Evolutionary conservation across 2,113 vertebrate species (phyloP).

Genomic region (Pagrus major): DNA sequence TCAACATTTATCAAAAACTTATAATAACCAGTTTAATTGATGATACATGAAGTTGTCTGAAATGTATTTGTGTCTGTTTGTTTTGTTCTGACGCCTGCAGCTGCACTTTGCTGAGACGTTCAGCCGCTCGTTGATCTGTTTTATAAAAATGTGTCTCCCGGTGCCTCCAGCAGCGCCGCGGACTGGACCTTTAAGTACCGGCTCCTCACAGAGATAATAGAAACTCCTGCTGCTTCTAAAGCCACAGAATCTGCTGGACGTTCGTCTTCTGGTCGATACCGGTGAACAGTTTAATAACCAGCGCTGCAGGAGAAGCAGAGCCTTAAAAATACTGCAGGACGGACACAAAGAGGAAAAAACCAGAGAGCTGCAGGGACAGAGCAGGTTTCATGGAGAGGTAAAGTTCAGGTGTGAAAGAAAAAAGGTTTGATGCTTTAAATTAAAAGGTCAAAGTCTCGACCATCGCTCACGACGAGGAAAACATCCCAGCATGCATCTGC

Average conservation of each 20-base stretch:
- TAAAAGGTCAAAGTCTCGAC: conserved; percentile 20
- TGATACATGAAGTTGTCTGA: neutral
- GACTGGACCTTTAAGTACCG: conserved; percentile 27
- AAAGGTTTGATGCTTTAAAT: neutral
- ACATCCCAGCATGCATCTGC: neutral
- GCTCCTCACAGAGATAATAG: conserved; percentile 22
- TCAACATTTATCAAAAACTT: neutral
- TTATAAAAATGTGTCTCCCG: neutral
- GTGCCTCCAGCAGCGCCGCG: conserved; percentile 21
- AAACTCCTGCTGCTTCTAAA: conserved; percentile 2
- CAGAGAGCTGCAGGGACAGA: neutral
- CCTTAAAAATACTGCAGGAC: neutral
- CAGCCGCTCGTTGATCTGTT: conserved; percentile 12
- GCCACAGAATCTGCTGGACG: neutral
- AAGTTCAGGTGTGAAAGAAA: neutral
- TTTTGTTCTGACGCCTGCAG: neutral
- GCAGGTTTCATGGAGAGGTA: neutral
- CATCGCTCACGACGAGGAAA: neutral
- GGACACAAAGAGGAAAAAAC: neutral
- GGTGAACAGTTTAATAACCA: conserved; percentile 10
- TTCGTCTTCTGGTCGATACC: conserved; percentile 9
- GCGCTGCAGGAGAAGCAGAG: neutral
- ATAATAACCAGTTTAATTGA: neutral
- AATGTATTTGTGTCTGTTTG: neutral
- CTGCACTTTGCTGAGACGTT: conserved; percentile 21